Percentiles rank a stretch among this genome's conserved stretches.
Conservation (phyloP, 2,797 vertebrate genomes). For the Poeciliopsis gracilis region DNA sequence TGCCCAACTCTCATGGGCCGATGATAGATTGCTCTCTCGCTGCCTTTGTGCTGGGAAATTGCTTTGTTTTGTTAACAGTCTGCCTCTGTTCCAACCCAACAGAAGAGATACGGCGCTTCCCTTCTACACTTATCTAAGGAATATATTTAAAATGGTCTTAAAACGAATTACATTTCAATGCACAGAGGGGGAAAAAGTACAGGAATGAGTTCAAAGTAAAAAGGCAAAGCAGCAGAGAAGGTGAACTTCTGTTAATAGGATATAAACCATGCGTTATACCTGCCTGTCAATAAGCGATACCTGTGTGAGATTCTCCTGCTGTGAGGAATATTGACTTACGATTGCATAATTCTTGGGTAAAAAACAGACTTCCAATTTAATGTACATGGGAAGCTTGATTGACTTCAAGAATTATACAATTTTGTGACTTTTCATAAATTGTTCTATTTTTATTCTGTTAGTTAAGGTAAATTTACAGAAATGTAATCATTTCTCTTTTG, state of each 20-base stretch:
- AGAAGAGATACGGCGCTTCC: slow-evolving; percentile 47
- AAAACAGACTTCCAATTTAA: background rate
- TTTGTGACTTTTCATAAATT: background rate
- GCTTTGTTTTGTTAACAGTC: slow-evolving; percentile 78
- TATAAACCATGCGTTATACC: background rate
- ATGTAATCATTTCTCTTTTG: background rate
- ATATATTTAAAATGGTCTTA: slow-evolving; percentile 31
- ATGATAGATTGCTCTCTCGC: slow-evolving; percentile 75
- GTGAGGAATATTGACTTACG: background rate
- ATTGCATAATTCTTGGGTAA: background rate
- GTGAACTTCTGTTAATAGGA: background rate
- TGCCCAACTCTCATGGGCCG: slow-evolving; percentile 50
- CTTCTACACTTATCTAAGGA: slow-evolving; percentile 54
- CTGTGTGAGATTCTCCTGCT: background rate
- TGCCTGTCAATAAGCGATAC: background rate
- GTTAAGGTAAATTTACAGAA: background rate
- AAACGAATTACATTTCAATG: slow-evolving; percentile 42
- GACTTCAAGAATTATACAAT: background rate
- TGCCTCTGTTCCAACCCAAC: slow-evolving; percentile 55
- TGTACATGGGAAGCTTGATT: background rate
- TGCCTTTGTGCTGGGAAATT: slow-evolving; percentile 75
- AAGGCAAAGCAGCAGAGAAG: background rate
- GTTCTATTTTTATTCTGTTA: background rate
- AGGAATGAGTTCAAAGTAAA: background rate
- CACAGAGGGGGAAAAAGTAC: slow-evolving; percentile 9